phyloP scores from a whole-genome alignment of 2,797 vertebrate species.

The Acanthiza pusilla region DNA sequence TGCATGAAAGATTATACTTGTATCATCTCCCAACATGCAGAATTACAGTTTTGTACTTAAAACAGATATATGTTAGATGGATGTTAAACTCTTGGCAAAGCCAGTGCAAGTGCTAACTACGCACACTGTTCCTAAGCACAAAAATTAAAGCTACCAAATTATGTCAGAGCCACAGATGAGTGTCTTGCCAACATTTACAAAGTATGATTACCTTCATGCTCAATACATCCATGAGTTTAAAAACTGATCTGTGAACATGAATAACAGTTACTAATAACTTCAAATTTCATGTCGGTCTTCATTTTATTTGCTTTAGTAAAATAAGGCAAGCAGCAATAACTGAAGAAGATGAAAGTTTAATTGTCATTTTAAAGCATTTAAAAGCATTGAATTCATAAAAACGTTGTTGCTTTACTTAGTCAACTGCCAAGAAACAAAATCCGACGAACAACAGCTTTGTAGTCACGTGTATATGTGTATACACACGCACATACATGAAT shows the following conservation, averaged over 20 bases:
- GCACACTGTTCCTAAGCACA: background rate
- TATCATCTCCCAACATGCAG: background rate
- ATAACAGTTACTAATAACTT: background rate
- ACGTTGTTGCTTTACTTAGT: background rate
- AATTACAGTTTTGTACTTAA: background rate
- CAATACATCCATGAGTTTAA: background rate
- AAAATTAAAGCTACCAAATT: background rate
- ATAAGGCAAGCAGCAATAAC: background rate
- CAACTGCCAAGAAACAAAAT: background rate
- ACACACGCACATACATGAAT: background rate
- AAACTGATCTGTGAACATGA: background rate
- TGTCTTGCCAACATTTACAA: background rate
- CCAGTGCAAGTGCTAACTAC: background rate
- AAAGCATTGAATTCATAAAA: background rate
- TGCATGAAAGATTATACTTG: background rate
- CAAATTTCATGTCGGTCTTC: background rate
- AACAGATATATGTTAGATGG: background rate
- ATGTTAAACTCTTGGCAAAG: background rate
- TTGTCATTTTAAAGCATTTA: background rate
- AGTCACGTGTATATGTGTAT: rapidly evolving
- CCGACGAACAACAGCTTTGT: background rate
- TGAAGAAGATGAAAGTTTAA: background rate
- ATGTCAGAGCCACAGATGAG: background rate
- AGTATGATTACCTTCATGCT: background rate
- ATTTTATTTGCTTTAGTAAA: background rate